Evolutionary conservation across 2,113 vertebrate species (phyloP).

Genomic region (Bambusicola thoracicus): DNA sequence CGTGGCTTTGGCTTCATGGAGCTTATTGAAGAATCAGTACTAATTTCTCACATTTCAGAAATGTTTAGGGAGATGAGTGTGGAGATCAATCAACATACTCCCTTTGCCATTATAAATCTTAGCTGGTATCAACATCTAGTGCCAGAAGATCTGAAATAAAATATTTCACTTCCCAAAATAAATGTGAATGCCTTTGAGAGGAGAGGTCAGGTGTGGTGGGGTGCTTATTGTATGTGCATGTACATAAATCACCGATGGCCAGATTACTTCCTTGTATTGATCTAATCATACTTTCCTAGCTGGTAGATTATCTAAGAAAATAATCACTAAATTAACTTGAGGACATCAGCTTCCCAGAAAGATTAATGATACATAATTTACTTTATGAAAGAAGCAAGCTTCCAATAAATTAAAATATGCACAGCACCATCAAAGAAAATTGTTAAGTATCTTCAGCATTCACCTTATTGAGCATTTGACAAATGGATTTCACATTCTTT

Average conservation of each 20-base stretch:
- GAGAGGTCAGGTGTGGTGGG: neutral
- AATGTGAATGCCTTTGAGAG: conserved; percentile 45
- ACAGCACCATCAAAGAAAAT: conserved; percentile 70
- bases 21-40: neutral
- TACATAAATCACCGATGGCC: conserved; percentile 44
- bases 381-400: conserved; percentile 78
- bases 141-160: conserved; percentile 37
- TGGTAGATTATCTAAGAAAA: conserved; percentile 74
- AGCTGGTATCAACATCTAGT: conserved; percentile 12
- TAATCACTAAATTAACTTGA: conserved; percentile 78
- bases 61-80: conserved; percentile 29
- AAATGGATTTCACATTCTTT: conserved; percentile 70
- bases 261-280: conserved; percentile 64
- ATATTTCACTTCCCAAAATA: conserved; percentile 25
- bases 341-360: conserved; percentile 67
- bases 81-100: neutral
- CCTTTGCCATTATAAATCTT: conserved; percentile 26
- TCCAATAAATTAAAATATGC: conserved; percentile 81
- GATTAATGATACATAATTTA: conserved; percentile 82
- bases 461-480: conserved; percentile 66
- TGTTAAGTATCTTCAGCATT: conserved; percentile 70
- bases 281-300: conserved; percentile 60
- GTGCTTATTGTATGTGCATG: neutral
- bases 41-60: conserved; percentile 39
- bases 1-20: neutral